Conservation (phyloP, 2,888 invertebrate species). For the Imbricaverruca yamaguchii region DNA sequence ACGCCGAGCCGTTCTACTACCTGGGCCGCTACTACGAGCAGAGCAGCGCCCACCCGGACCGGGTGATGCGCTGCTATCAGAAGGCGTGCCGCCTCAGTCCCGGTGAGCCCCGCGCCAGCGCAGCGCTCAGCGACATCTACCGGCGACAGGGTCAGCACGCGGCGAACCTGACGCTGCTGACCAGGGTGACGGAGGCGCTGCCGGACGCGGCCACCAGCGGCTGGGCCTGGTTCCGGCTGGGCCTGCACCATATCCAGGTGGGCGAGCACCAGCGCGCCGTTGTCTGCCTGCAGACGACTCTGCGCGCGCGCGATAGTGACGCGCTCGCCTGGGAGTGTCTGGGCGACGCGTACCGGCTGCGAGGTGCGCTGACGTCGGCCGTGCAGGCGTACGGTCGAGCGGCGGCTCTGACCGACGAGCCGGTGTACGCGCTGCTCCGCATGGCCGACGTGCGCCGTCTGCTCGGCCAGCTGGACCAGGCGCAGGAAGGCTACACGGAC, state of each 20-base stretch:
- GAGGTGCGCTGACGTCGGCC: constrained; percentile 85
- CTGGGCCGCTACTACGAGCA: constrained; percentile 63
- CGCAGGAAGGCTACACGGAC: constrained; percentile 58
- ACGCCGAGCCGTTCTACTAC: constrained; percentile 62
- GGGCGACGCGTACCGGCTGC: constrained; percentile 79
- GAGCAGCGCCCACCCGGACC: constrained; percentile 54
- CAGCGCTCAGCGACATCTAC: constrained; percentile 67
- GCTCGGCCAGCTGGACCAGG: constrained; percentile 62
- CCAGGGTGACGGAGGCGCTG: constrained; percentile 28
- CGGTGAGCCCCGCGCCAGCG: constrained; percentile 57
- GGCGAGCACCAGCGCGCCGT: constrained; percentile 67
- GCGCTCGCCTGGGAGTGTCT: constrained; percentile 70
- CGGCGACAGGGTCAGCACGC: constrained; percentile 54
- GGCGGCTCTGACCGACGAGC: constrained; percentile 47
- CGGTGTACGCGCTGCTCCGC: constrained; percentile 32
- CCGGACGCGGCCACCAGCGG: constrained; percentile 26
- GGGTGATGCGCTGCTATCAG: constrained; percentile 75
- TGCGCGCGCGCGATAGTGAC: constrained; percentile 49
- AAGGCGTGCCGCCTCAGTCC: constrained; percentile 69
- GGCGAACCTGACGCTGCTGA: constrained; percentile 34
- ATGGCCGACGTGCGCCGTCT: constrained; percentile 45
- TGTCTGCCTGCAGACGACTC: constrained; percentile 58
- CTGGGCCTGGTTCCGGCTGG: constrained; percentile 74
- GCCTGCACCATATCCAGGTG: constrained; percentile 66
- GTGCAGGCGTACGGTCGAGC: constrained; percentile 75